Evolutionary conservation across 2,888 invertebrate species (phyloP).

Genomic region (Gastracanthus pulcherrimus): DNA sequence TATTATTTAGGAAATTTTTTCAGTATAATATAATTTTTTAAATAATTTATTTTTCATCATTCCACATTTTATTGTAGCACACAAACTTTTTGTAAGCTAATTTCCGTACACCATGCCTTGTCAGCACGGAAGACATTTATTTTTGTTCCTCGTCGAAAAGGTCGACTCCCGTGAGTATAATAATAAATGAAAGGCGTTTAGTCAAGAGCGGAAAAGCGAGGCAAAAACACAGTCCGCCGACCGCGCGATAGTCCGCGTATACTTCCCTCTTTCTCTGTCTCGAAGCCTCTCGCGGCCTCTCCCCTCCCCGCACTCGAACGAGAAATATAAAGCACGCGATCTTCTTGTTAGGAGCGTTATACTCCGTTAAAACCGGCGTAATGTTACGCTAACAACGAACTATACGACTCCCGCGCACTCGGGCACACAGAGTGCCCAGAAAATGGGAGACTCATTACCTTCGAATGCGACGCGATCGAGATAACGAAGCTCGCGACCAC

Average conservation of each 20-base stretch:
- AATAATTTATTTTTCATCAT: too few relatives aligned
- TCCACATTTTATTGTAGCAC: too few relatives aligned
- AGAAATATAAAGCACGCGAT: slow-evolving; percentile 66
- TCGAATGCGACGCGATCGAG: slow-evolving; percentile 54
- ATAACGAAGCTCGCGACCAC: slow-evolving; percentile 30
- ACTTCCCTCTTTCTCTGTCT: not conserved
- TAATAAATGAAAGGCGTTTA: slow-evolving; percentile 45
- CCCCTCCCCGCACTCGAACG: slow-evolving; percentile 9
- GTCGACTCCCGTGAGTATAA: slow-evolving; percentile 19
- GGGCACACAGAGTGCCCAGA: slow-evolving; percentile 32
- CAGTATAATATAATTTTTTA: too few relatives aligned
- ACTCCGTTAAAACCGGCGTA: slow-evolving; percentile 69
- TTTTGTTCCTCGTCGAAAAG: not conserved
- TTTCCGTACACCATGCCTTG: too few relatives aligned
- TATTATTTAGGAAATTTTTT: too few relatives aligned
- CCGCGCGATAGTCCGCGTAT: slow-evolving; percentile 9
- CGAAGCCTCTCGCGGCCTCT: not conserved
- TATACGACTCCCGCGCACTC: not conserved
- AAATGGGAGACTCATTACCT: slow-evolving; percentile 58
- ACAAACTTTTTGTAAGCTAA: too few relatives aligned
- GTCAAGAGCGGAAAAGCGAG: slow-evolving; percentile 40
- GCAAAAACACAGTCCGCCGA: not conserved
- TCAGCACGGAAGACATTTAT: too few relatives aligned
- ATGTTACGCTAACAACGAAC: slow-evolving; percentile 60
- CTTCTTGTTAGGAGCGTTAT: slow-evolving; percentile 71